These are phyloP conservation scores for Prunella strophiata DNA, from an alignment of 2,797 vertebrate species.

Conservation along the genomic window DNA sequence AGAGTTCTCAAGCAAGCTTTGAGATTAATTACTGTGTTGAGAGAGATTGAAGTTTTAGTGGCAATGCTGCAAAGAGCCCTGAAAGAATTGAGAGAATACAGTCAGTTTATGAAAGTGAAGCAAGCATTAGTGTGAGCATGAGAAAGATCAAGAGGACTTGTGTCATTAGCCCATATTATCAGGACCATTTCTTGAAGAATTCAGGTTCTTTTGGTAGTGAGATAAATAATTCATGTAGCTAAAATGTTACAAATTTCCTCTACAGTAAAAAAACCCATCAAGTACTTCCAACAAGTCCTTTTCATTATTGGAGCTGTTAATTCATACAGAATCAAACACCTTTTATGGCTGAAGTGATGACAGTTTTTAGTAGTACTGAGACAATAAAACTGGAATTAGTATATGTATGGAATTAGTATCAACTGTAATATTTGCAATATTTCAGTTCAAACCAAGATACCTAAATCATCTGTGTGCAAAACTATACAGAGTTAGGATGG, in stretches of 20 bases:
- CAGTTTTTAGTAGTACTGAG: not conserved
- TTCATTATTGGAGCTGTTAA: not conserved
- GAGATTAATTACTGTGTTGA: constrained; percentile 43
- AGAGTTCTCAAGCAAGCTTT: constrained; percentile 8
- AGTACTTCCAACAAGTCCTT: not conserved
- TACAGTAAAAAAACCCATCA: not conserved
- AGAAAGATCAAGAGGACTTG: not conserved
- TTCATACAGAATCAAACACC: constrained; percentile 2
- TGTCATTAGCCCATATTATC: not conserved
- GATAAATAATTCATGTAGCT: not conserved
- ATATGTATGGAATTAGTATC: not conserved
- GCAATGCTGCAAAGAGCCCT: not conserved
- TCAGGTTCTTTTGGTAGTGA: not conserved
- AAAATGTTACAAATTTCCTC: not conserved
- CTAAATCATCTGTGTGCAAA: not conserved
- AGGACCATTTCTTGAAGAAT: not conserved
- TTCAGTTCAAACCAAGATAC: not conserved
- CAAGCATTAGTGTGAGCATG: not conserved
- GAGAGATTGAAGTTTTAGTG: constrained; percentile 43
- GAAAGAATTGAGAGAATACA: constrained; percentile 3
- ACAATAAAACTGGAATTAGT: not conserved
- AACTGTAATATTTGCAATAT: not conserved
- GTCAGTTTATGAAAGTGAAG: not conserved
- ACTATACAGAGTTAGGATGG: not conserved
- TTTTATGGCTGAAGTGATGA: not conserved